These are phyloP conservation scores for Pollenia griseotomentosa DNA, from an alignment of 2,888 invertebrate species.

Conservation along the genomic window DNA sequence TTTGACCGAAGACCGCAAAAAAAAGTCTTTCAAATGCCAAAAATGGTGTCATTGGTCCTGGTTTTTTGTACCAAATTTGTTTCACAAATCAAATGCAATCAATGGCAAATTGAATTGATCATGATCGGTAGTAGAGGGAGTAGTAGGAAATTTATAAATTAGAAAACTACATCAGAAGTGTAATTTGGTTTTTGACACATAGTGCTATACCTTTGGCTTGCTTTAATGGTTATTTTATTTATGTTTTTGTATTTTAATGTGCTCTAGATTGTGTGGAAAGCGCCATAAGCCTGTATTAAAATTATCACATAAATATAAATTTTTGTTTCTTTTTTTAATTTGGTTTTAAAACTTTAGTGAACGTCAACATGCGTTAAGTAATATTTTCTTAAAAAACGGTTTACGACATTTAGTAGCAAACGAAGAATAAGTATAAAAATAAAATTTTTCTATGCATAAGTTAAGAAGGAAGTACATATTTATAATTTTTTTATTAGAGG, in stretches of 20 bases:
- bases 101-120: conserved; percentile 32
- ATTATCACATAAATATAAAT: conserved; percentile 66
- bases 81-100: conserved; percentile 52
- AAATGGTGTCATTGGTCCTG: conserved; percentile 90
- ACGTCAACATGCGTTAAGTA: conserved; percentile 80
- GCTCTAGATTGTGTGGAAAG: conserved; percentile 77
- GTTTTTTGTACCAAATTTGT: conserved; percentile 53
- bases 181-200: conserved; percentile 36
- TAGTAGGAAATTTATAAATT: conserved; percentile 53
- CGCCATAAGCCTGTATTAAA: conserved; percentile 78
- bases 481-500: background rate
- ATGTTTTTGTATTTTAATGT: conserved; percentile 56
- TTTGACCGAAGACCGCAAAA: conserved; percentile 98
- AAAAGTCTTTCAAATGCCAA: conserved; percentile 98
- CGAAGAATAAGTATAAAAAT: background rate
- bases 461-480: background rate
- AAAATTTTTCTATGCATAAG: conserved; percentile 20
- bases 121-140: conserved; percentile 45
- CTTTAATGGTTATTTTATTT: conserved; percentile 64
- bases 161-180: conserved; percentile 31
- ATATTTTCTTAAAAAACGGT: background rate
- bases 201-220: conserved; percentile 70
- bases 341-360: conserved; percentile 61
- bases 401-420: conserved; percentile 55
- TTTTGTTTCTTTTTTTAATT: conserved; percentile 69